These are phyloP conservation scores for Clavelina lepadiformis DNA, from an alignment of 23 tunicate species.

Conservation along the genomic window DNA sequence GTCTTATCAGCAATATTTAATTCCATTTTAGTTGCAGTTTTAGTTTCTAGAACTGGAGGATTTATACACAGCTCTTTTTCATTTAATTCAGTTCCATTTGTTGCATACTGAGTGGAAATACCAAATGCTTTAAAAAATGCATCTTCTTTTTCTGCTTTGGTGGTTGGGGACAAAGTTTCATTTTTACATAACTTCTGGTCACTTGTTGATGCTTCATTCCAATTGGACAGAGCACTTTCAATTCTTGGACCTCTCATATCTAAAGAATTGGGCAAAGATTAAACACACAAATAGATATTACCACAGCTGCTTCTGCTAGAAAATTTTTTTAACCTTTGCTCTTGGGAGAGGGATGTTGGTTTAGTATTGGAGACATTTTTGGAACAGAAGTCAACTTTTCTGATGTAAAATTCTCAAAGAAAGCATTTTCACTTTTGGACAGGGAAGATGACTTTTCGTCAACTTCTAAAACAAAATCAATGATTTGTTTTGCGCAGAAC, in stretches of 20 bases:
- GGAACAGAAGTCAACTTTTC: slow-evolving; percentile 14
- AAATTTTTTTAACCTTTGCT: neutral
- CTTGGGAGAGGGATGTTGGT: neutral
- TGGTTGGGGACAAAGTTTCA: neutral
- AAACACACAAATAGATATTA: neutral
- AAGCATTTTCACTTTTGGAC: slow-evolving; percentile 32
- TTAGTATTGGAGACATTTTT: slow-evolving; percentile 6
- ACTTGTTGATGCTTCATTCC: slow-evolving; percentile 23
- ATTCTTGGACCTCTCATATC: slow-evolving; percentile 61
- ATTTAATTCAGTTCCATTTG: neutral
- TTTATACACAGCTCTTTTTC: neutral
- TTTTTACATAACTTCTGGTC: slow-evolving; percentile 5
- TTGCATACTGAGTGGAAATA: neutral
- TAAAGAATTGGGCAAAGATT: neutral
- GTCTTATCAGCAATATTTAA: slow-evolving; percentile 6
- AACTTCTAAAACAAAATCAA: too few species aligned
- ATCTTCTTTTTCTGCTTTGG: slow-evolving; percentile 42
- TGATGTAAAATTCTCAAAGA: slow-evolving; percentile 45
- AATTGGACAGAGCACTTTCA: slow-evolving; percentile 43
- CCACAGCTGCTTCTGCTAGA: neutral
- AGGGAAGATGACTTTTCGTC: too few species aligned
- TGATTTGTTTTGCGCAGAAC: too few species aligned
- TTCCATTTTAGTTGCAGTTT: neutral
- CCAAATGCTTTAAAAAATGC: slow-evolving; percentile 49
- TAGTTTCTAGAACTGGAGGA: neutral